Percentiles rank a stretch among this genome's conserved stretches.
phyloP scores from a whole-genome alignment of 2,113 vertebrate genomes.

The Eupsittula cactorum region DNA sequence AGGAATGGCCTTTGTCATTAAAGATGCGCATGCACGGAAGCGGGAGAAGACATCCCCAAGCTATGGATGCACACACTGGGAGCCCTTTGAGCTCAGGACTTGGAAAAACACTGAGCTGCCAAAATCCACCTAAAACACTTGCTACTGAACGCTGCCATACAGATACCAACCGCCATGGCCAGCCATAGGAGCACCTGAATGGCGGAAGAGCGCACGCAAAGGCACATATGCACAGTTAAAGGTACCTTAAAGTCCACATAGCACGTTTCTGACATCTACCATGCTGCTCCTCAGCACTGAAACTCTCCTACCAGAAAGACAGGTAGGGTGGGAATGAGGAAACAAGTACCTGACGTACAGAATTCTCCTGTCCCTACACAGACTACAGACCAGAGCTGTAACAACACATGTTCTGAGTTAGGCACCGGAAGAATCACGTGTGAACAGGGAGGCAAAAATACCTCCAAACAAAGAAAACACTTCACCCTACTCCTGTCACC shows the following conservation, averaged over 20 bases:
- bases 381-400: background rate
- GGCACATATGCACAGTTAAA: accelerated
- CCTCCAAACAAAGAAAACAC: background rate
- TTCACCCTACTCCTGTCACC: background rate
- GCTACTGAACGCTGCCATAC: background rate
- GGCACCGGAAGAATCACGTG: background rate
- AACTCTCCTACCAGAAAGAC: background rate
- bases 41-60: background rate
- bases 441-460: background rate
- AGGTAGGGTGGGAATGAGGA: background rate
- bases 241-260: background rate
- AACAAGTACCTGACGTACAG: background rate
- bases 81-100: background rate
- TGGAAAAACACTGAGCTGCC: background rate
- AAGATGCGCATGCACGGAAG: accelerated
- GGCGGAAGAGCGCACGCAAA: background rate
- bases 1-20: background rate
- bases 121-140: background rate
- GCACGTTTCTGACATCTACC: background rate
- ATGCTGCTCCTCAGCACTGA: background rate
- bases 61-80: accelerated
- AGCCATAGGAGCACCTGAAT: background rate
- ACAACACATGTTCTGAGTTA: background rate
- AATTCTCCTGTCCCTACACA: background rate
- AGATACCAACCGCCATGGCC: background rate